phyloP scores from a whole-genome alignment of 2,797 vertebrate genomes.

The Catostomus latipinnis region DNA sequence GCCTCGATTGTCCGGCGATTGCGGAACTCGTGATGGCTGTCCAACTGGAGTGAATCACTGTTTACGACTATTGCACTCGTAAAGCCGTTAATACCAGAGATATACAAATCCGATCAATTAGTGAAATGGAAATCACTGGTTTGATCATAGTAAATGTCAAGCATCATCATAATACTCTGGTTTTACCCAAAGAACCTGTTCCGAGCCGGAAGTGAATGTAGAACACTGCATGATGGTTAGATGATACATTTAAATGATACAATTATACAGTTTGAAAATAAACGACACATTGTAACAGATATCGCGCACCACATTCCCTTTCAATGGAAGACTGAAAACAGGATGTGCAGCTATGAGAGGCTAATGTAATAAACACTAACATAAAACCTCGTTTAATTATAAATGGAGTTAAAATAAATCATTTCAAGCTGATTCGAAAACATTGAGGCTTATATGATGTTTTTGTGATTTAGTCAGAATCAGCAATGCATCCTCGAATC shows the following conservation, averaged over 20 bases:
- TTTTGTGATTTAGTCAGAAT: neutral
- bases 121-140: neutral
- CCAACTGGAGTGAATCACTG: neutral
- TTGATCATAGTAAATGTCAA: neutral
- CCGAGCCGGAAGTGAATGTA: conserved; percentile 43
- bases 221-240: neutral
- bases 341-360: conserved; percentile 8
- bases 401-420: neutral
- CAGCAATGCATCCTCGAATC: neutral
- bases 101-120: conserved; percentile 23
- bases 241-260: neutral
- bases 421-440: neutral
- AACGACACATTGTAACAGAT: neutral
- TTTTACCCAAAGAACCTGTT: conserved; percentile 15
- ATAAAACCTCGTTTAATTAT: neutral
- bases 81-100: conserved; percentile 27
- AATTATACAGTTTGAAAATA: neutral
- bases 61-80: neutral
- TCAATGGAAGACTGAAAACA: conserved; percentile 6
- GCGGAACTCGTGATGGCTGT: neutral
- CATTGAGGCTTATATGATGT: neutral
- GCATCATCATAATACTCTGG: neutral
- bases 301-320: neutral
- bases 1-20: neutral
- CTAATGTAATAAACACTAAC: neutral